phyloP scores from a whole-genome alignment of 2,797 vertebrate species.

The Girardinus metallicus region DNA sequence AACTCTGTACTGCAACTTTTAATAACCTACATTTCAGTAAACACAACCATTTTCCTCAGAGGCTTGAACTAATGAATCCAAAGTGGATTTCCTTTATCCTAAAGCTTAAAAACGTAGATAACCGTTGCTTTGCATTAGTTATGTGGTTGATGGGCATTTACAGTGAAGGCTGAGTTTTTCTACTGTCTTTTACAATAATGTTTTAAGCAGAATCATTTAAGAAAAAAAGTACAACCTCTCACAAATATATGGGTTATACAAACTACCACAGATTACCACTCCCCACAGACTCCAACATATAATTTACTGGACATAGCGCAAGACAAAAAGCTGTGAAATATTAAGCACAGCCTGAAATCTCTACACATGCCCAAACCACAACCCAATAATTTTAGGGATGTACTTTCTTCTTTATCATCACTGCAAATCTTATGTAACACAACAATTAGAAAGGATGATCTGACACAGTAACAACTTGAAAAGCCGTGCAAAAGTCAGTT shows the following conservation, averaged over 20 bases:
- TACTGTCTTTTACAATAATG: neutral
- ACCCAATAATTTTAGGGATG: neutral
- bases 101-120: neutral
- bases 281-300: slow-evolving; percentile 2
- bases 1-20: neutral
- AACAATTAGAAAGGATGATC: neutral
- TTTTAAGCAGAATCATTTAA: neutral
- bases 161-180: neutral
- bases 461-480: neutral
- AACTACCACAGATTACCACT: too few species aligned
- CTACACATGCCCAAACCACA: neutral
- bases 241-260: neutral
- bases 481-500: neutral
- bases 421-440: neutral
- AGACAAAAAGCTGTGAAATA: neutral
- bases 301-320: neutral
- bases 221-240: neutral
- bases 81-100: slow-evolving; percentile 1
- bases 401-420: neutral
- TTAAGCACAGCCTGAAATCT: neutral
- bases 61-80: neutral
- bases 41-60: neutral
- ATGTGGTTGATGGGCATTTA: neutral
- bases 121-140: neutral
- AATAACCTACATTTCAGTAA: neutral